A percentile compares a stretch with the other conserved stretches of the same genome.
These are phyloP conservation scores for Zaprionus kolodkinae DNA, from an alignment of 1,140 invertebrate species.

Conservation along the genomic window DNA sequence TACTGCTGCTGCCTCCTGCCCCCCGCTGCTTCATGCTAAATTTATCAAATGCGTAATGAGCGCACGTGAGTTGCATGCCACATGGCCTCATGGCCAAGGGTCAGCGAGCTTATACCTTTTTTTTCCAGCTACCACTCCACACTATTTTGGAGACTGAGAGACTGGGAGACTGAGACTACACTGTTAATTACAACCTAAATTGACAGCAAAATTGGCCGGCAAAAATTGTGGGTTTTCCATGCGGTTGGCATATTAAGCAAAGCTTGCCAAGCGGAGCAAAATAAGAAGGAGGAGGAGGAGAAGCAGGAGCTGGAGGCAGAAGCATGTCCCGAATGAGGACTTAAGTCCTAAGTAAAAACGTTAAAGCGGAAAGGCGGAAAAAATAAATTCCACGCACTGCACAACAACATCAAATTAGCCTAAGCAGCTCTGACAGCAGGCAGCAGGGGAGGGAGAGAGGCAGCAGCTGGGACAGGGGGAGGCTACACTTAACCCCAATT, in stretches of 20 bases:
- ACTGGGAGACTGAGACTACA: slow-evolving; percentile 35
- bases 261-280: slow-evolving; percentile 18
- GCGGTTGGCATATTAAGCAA: slow-evolving; percentile 78
- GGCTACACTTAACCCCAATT: slow-evolving; percentile 74
- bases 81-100: slow-evolving; percentile 32
- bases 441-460: slow-evolving; percentile 1
- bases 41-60: slow-evolving; percentile 83
- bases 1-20: background rate
- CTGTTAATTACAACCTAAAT: slow-evolving; percentile 84
- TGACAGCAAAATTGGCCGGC: slow-evolving; percentile 81
- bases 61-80: slow-evolving; percentile 79
- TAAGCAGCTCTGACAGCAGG: slow-evolving; percentile 37
- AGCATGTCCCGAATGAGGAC: slow-evolving; percentile 73
- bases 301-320: background rate
- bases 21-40: slow-evolving; percentile 63
- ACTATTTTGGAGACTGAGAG: slow-evolving; percentile 18
- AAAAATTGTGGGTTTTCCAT: slow-evolving; percentile 81
- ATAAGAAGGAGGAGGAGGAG: too few species aligned
- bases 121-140: slow-evolving; percentile 20
- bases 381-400: slow-evolving; percentile 44
- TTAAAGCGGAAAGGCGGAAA: slow-evolving; percentile 53
- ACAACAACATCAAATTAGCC: slow-evolving; percentile 66
- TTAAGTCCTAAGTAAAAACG: slow-evolving; percentile 63
- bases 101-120: slow-evolving; percentile 16
- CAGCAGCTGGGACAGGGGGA: slow-evolving; percentile 24